These are phyloP conservation scores for Zeus faber DNA, from an alignment of 2,113 vertebrate species.

Conservation along the genomic window DNA sequence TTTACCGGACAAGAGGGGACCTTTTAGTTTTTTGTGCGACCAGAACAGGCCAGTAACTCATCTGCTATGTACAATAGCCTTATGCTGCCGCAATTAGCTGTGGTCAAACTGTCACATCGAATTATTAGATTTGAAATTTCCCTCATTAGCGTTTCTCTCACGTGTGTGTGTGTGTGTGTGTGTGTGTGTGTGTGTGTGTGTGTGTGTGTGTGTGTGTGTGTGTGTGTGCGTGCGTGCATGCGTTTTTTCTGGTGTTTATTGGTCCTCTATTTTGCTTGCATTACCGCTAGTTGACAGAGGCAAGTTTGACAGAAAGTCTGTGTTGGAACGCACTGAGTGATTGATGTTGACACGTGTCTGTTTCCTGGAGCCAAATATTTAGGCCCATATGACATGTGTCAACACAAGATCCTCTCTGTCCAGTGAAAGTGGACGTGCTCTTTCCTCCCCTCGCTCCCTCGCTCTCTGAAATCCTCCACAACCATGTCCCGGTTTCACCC, in stretches of 20 bases:
- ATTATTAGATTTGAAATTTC: too few species aligned
- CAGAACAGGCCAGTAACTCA: conserved; percentile 6
- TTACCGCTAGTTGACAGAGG: conserved; percentile 69
- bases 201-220: too few species aligned
- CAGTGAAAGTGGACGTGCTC: conserved; percentile 10
- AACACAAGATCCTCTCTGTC: conserved; percentile 23
- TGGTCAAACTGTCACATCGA: too few species aligned
- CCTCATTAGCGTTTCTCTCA: too few species aligned
- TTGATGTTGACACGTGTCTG: conserved; percentile 23
- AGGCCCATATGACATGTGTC: conserved; percentile 21
- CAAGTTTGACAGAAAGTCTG: conserved; percentile 58
- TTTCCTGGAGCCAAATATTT: conserved; percentile 12
- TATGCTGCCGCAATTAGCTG: conserved; percentile 17
- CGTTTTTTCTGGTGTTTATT: conserved; percentile 42
- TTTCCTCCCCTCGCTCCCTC: neutral
- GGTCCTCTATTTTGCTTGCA: conserved; percentile 60
- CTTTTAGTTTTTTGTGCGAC: neutral
- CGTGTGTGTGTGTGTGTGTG: too few species aligned
- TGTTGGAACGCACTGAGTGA: conserved; percentile 16
- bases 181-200: too few species aligned
- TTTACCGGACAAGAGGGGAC: too few species aligned
- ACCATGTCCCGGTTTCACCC: conserved; percentile 10
- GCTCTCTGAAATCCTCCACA: conserved; percentile 14
- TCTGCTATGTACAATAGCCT: conserved; percentile 21
- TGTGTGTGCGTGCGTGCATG: too few species aligned